These are phyloP conservation scores for Coptotermes formosanus DNA, from an alignment of 1,140 invertebrate species.

Conservation along the genomic window DNA sequence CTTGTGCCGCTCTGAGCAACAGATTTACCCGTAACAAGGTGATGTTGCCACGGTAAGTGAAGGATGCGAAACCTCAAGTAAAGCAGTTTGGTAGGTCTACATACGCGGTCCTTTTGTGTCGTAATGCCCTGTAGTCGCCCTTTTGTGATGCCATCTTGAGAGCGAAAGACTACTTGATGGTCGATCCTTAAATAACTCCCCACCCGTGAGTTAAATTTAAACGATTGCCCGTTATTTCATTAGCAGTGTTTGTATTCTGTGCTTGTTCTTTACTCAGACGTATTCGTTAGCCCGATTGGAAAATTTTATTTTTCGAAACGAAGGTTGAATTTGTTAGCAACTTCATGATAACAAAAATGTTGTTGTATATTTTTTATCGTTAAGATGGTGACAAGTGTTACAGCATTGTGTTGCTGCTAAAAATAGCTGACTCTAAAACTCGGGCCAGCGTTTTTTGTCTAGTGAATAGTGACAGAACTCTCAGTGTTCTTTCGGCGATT, in stretches of 20 bases:
- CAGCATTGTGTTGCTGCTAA: neutral
- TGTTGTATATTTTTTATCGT: neutral
- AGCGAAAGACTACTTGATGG: neutral
- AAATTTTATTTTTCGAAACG: neutral
- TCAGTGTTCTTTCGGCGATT: neutral
- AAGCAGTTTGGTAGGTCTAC: too few relatives aligned
- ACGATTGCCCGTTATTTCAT: neutral
- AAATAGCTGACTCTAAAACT: neutral
- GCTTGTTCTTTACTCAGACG: neutral
- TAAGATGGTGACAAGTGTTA: neutral
- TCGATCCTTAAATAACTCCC: neutral
- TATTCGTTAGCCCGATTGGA: neutral
- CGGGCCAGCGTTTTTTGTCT: neutral
- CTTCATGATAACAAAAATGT: neutral
- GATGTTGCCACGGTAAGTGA: too few relatives aligned
- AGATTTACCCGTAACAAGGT: too few relatives aligned
- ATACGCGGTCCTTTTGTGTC: too few relatives aligned
- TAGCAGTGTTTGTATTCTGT: neutral
- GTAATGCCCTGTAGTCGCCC: too few relatives aligned
- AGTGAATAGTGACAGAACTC: neutral
- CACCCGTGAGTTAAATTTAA: neutral
- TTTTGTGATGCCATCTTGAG: too few relatives aligned
- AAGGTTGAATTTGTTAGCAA: neutral
- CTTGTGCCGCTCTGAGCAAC: too few relatives aligned
- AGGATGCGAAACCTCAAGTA: too few relatives aligned